Conservation (phyloP, 2,113 vertebrate species). For the Tachycineta bicolor region DNA sequence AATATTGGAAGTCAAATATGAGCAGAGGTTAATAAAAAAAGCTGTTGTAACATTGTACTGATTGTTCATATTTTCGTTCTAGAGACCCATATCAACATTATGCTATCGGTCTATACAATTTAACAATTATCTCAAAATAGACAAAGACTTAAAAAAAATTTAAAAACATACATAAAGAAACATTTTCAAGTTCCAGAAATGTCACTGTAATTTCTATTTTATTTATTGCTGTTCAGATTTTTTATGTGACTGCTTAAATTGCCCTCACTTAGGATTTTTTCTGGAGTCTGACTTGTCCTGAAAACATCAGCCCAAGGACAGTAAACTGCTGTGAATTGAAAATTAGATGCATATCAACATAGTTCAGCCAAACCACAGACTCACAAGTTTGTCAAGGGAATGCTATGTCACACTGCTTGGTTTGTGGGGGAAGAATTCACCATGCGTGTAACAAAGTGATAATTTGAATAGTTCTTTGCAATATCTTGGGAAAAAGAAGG, state of each 20-base stretch:
- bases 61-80: not conserved
- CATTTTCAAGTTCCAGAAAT: not conserved
- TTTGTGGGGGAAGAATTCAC: not conserved
- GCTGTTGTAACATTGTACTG: not conserved
- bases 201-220: not conserved
- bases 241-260: not conserved
- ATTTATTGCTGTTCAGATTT: not conserved
- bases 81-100: not conserved
- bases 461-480: not conserved
- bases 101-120: not conserved
- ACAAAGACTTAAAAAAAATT: not conserved
- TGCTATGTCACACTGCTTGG: not conserved
- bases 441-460: not conserved
- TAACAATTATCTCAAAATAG: not conserved
- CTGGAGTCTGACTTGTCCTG: not conserved
- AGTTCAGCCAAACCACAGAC: not conserved
- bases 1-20: not conserved
- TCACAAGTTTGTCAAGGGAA: not conserved
- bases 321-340: not conserved
- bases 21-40: not conserved
- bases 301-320: not conserved
- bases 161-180: not conserved
- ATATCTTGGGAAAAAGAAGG: not conserved
- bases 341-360: not conserved
- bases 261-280: not conserved